Conservation (phyloP, 1,140 invertebrate genomes). For the Acyrthosiphon pisum region DNA sequence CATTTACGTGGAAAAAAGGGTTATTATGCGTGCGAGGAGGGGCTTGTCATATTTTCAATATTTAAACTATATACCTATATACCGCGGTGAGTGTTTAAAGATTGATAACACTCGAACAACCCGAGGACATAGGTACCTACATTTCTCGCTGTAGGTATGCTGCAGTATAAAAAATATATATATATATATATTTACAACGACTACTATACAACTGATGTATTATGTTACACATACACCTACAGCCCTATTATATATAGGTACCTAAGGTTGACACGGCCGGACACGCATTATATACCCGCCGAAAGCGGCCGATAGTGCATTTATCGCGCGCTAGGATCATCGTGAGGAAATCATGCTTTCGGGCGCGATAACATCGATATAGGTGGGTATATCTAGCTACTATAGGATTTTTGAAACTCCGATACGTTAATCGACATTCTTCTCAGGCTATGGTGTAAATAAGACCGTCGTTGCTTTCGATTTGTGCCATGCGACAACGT, state of each 20-base stretch:
- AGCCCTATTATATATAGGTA: not conserved
- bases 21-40: not conserved
- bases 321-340: not conserved
- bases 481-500: not conserved
- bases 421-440: not conserved
- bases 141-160: not conserved
- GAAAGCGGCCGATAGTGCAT: not conserved
- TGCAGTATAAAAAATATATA: not conserved
- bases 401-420: not conserved
- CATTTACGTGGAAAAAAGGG: not conserved
- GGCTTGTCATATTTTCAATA: constrained; percentile 16
- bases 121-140: not conserved
- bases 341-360: not conserved
- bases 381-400: too few relatives aligned
- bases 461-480: not conserved
- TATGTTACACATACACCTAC: not conserved
- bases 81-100: not conserved
- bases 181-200: not conserved
- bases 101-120: constrained; percentile 3
- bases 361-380: not conserved
- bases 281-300: not conserved
- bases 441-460: not conserved
- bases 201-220: not conserved
- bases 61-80: not conserved
- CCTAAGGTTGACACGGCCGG: not conserved